These are phyloP conservation scores for Echiichthys vipera DNA, from an alignment of 2,797 vertebrate species.

Conservation along the genomic window DNA sequence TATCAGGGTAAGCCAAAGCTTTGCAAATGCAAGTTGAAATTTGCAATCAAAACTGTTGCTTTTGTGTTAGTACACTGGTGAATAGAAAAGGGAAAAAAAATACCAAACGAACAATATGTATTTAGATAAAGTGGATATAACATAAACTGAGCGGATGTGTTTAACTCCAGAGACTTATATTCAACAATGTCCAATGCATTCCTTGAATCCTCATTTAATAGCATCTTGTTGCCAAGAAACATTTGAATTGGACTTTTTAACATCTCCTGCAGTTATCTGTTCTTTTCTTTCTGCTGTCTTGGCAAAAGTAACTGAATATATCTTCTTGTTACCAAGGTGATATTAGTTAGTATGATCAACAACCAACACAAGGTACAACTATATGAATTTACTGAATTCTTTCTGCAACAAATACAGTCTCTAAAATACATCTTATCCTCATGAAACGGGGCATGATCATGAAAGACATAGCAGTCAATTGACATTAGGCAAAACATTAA, in stretches of 20 bases:
- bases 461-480: neutral
- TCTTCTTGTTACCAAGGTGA: constrained; percentile 8
- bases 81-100: neutral
- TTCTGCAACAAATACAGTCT: neutral
- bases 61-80: neutral
- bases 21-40: too few species aligned
- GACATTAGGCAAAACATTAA: neutral
- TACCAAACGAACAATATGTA: neutral
- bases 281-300: neutral
- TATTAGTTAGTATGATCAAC: neutral
- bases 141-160: neutral
- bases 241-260: neutral
- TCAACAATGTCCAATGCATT: neutral
- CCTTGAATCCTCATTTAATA: neutral
- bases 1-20: too few species aligned
- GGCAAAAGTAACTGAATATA: neutral
- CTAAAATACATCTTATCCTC: neutral
- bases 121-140: neutral
- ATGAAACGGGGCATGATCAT: neutral
- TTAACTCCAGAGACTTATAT: neutral
- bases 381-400: neutral
- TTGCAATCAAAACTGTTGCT: neutral
- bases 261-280: neutral
- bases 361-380: neutral
- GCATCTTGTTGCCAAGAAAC: constrained; percentile 15